Base-by-base conservation (phyloP, 2,113 vertebrate species). In the Gasterosteus aculeatus region DNA sequence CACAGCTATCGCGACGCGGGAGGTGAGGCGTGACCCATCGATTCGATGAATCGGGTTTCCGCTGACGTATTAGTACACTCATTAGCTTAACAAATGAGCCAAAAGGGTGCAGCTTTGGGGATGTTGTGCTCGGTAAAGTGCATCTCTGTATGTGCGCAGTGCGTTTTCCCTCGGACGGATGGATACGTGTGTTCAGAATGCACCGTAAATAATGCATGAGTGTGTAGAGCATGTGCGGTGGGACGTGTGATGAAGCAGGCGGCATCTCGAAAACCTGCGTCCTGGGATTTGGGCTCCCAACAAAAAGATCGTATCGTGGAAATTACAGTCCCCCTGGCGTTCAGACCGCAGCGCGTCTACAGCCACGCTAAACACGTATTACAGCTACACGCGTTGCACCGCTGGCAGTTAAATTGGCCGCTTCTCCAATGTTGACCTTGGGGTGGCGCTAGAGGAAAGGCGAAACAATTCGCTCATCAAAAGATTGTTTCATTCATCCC, bases 1-100 rank as follows among this genome's bases (percentile, higher is more conserved):
- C 62, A 26, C n/a, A 49, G 44, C 59, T 39, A 14, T 11, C 38
- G 67, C 42, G 54, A 66, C 62, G 56, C 76, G 60, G 60, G 80
- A 69, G 70, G 46, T 35, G 42, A 86, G 82, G 83, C 74, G 63
- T 85, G 54, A 57, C 75, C 66, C 62, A 80, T 86, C 79, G 78
- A 61, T 87, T 83, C 77, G 19, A 68, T 79, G 79, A 80, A 82
- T 73, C 83, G 70, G 81, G 63, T 72, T 78, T 70, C 49, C 16
- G 5, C 70, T 70, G 64, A 72, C 73, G 69, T 84, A 84, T 84
- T 85, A 87, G 69, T 77, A 77, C 10, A 68, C 60, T 75, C 72
- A 84, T 87, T 84, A 85, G 54, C 58, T 69, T 63, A 53, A 80
- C 58, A 56, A 66, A 82, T 81, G 64, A 80, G 71, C 80, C 72